These are phyloP conservation scores for Zaprionus inermis DNA, from an alignment of 1,140 invertebrate genomes.

Conservation along the genomic window DNA sequence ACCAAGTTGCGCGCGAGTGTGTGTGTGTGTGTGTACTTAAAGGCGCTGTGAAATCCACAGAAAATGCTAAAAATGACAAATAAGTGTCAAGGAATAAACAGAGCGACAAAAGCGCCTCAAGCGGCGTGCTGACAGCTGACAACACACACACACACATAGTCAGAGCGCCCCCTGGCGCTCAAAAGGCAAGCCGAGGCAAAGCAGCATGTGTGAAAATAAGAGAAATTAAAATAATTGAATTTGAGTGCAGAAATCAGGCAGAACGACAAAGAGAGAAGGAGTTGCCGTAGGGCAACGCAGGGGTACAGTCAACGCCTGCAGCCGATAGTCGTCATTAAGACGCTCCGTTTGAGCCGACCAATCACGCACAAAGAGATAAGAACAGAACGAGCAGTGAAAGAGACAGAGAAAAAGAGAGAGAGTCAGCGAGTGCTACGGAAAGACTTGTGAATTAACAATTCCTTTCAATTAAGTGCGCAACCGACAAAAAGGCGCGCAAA, in stretches of 20 bases:
- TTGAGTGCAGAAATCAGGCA: constrained; percentile 47
- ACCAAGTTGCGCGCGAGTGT: not conserved
- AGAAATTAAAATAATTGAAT: constrained; percentile 52
- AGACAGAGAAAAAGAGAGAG: not conserved
- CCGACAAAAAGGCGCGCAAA: constrained; percentile 61
- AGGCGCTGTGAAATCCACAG: constrained; percentile 54
- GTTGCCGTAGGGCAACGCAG: not conserved
- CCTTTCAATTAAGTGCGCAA: constrained; percentile 78
- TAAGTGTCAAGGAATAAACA: constrained; percentile 66
- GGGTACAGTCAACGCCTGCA: constrained; percentile 31
- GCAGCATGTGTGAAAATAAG: constrained; percentile 22
- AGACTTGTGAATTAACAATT: constrained; percentile 75
- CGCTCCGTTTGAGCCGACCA: constrained; percentile 52
- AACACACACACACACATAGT: not conserved
- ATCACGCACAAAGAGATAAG: constrained; percentile 66
- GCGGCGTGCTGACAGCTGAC: constrained; percentile 25
- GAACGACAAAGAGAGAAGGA: constrained; percentile 17
- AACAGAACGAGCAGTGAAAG: constrained; percentile 1
- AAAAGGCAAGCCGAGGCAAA: not conserved
- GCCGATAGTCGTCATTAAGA: constrained; percentile 46
- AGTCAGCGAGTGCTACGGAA: not conserved
- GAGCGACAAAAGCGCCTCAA: constrained; percentile 29
- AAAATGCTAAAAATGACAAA: constrained; percentile 65
- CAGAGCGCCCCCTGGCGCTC: constrained; percentile 25
- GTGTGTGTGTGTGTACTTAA: not conserved